Percentiles rank a stretch among this genome's conserved stretches.
Evolutionary conservation across 2,888 invertebrate genomes (phyloP).

Genomic region (Auanema freiburgensis): DNA sequence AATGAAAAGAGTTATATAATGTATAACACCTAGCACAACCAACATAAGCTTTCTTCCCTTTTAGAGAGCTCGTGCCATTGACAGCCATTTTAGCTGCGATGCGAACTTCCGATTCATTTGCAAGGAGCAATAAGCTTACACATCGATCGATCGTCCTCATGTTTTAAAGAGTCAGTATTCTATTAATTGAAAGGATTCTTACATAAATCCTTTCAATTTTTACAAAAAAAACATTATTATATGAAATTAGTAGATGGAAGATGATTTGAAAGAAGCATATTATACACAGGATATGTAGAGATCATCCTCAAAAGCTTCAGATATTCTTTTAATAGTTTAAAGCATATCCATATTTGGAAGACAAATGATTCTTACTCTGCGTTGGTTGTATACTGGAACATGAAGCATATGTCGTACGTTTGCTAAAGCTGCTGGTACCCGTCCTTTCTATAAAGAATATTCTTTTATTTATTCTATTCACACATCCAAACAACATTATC

Average conservation of each 20-base stretch:
- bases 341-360: background rate
- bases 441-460: constrained; percentile 21
- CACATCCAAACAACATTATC: constrained; percentile 44
- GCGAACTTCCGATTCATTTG: no score
- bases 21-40: no score
- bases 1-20: background rate
- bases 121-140: no score
- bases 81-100: no score
- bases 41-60: no score
- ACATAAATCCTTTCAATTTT: background rate
- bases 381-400: constrained; percentile 3
- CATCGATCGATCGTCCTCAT: no score
- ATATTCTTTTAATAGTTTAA: background rate
- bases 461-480: background rate
- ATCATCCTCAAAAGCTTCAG: background rate
- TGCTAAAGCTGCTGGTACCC: constrained; percentile 16
- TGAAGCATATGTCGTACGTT: background rate
- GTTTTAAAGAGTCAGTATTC: constrained; percentile 1
- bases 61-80: no score
- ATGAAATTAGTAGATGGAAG: background rate
- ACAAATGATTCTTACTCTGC: constrained; percentile 16
- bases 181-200: background rate
- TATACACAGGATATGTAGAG: background rate
- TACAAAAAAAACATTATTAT: background rate
- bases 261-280: background rate